Base-by-base conservation (phyloP, 2,888 invertebrate genomes). In the Sinelater perroti region DNA sequence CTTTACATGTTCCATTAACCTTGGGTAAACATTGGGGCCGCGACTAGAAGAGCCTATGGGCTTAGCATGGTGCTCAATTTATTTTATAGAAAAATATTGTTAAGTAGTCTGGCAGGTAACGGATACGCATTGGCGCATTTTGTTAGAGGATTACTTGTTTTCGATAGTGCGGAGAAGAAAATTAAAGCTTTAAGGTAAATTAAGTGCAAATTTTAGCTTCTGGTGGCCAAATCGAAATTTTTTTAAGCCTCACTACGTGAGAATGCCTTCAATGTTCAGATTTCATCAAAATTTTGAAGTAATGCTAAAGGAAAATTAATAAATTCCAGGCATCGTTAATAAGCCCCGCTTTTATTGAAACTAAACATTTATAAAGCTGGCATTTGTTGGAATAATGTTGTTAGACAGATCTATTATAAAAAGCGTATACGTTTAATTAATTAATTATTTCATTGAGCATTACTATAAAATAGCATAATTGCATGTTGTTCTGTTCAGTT, bases 1-100 rank as follows among this genome's bases (percentile, higher is more conserved):
- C 46, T 60, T 52, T 45, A 54, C 44, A 50, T 59, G 54, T 59
- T 64, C 60, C 62, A 66, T 64, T 66, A 64, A 62, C 62, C 62
- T 55, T 60, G 38, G 59, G 66, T 66, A 64, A 64, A 64, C 64
- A 60, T 62, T 50, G 28, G 42, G 55, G 60, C 54, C 55, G 47
- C 62, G 63, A 59, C 50, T 54, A 35, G 44, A 38, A 59, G 64
- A 64, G 62, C 61, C 56, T 51, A 38, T 30, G 49, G 60, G 59
- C 50, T 61, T 64, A 44, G 28, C 31, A 26, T 17, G 50, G 44
- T 33, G 24, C 36, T 42, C 35, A 44, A 31, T 42, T 21, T 51
- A 51, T 51, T 51, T 11, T 33, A 42, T 20, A 31, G 11, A 8
- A 18, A 42, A 40, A 38, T 26, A 20, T 24, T 40, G 40, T 24